Percentiles rank a stretch among this genome's conserved stretches.
These are phyloP conservation scores for Casuarius casuarius DNA, from an alignment of 2,113 vertebrate genomes.

Conservation along the genomic window DNA sequence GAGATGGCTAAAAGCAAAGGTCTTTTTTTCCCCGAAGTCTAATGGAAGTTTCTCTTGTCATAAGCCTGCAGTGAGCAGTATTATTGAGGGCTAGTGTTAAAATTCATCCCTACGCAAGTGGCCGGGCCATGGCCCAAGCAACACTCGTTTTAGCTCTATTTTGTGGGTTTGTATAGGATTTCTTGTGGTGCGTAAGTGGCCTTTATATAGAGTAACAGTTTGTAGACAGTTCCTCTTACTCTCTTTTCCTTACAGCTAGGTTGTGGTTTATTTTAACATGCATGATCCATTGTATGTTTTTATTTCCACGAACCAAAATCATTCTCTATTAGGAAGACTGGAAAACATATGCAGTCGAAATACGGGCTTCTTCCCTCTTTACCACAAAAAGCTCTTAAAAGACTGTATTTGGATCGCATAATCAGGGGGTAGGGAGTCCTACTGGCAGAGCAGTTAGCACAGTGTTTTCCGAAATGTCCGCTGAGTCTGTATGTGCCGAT, in stretches of 20 bases:
- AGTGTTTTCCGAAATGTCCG: neutral
- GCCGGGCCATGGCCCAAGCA: neutral
- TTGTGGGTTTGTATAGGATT: neutral
- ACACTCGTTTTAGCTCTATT: neutral
- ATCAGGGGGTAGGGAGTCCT: neutral
- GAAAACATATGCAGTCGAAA: neutral
- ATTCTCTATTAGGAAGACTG: neutral
- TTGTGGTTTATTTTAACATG: neutral
- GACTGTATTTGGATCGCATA: neutral
- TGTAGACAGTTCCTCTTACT: neutral
- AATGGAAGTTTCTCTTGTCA: neutral
- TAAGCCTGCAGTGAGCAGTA: neutral
- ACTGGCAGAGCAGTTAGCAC: neutral
- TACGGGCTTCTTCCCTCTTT: neutral
- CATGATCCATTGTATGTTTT: neutral
- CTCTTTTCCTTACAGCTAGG: neutral
- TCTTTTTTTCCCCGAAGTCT: neutral
- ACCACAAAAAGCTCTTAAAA: neutral
- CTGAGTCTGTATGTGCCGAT: neutral
- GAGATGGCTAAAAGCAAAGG: neutral
- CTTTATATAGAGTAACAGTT: neutral
- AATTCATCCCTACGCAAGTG: neutral
- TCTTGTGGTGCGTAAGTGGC: accelerated
- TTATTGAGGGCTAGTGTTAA: neutral
- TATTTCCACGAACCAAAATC: neutral